Percentiles rank a stretch among this genome's conserved stretches.
These are phyloP conservation scores for Helarctos malayanus DNA, from an alignment of 2,797 vertebrate genomes.

Conservation along the genomic window DNA sequence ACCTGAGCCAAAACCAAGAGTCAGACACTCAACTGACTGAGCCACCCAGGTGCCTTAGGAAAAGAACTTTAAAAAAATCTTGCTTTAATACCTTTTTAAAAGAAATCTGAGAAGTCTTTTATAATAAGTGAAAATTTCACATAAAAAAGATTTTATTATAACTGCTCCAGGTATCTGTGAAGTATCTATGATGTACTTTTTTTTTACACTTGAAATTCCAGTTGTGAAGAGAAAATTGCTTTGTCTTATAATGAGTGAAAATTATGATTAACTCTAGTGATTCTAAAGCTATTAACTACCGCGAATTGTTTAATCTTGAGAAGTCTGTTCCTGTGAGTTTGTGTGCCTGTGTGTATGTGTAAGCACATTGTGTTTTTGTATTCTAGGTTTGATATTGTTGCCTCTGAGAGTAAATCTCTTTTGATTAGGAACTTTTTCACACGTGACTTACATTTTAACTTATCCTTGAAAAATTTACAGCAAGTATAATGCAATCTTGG, in stretches of 20 bases:
- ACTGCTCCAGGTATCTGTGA: not conserved
- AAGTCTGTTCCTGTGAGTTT: not conserved
- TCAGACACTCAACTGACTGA: not conserved
- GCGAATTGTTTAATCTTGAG: not conserved
- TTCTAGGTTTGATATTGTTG: not conserved
- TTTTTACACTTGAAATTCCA: slow-evolving; percentile 36
- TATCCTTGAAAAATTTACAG: not conserved
- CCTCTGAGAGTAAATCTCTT: not conserved
- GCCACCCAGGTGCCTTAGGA: not conserved
- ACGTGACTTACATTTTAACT: not conserved
- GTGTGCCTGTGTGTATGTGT: not conserved
- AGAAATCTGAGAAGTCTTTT: not conserved
- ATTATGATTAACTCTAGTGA: not conserved
- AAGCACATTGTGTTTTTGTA: not conserved
- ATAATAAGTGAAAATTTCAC: slow-evolving; percentile 1
- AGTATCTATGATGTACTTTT: not conserved
- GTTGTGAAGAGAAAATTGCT: not conserved
- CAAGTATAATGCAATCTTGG: not conserved
- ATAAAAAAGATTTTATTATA: slow-evolving; percentile 48
- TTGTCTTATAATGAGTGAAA: slow-evolving; percentile 10
- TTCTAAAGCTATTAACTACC: not conserved
- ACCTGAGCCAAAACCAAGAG: not conserved
- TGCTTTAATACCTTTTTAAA: slow-evolving; percentile 21
- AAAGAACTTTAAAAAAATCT: not conserved
- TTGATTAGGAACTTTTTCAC: not conserved